Conservation (phyloP, 1,140 invertebrate species). For the Latrodectus geometricus region DNA sequence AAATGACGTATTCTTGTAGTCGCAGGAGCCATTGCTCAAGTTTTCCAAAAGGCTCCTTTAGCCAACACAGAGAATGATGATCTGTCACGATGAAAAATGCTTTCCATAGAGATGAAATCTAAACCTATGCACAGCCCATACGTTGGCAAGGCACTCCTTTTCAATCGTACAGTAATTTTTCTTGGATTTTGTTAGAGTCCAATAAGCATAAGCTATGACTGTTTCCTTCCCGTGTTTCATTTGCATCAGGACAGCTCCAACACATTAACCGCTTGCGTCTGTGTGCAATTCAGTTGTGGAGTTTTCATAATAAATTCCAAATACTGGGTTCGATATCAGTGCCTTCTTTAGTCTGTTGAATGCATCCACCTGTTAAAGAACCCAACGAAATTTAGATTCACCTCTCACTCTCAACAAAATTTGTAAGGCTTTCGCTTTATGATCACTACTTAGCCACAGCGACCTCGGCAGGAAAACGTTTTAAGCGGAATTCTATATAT, state of each 20-base stretch:
- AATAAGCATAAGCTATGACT: conserved; percentile 63
- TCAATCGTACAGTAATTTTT: conserved; percentile 65
- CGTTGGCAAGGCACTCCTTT: conserved; percentile 26
- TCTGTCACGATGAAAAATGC: conserved; percentile 13
- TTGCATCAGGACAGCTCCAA: conserved; percentile 70
- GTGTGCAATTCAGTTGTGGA: conserved; percentile 67
- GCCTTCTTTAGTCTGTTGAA: too few species aligned
- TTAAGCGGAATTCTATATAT: too few species aligned
- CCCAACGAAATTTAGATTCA: too few species aligned
- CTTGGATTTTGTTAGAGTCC: conserved; percentile 60
- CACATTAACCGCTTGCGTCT: conserved; percentile 69
- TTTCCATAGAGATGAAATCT: conserved; percentile 3
- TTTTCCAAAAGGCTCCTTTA: too few species aligned
- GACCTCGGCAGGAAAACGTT: too few species aligned
- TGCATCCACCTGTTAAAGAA: too few species aligned
- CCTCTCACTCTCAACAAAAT: too few species aligned
- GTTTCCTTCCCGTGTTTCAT: conserved; percentile 64
- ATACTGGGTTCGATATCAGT: too few species aligned
- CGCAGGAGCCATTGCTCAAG: conserved; percentile 62
- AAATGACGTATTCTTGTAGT: conserved; percentile 61
- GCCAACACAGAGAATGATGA: too few species aligned
- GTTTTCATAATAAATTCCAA: too few species aligned
- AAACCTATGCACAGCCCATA: neutral
- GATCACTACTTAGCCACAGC: too few species aligned
- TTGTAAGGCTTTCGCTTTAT: too few species aligned